These are phyloP conservation scores for Myotis findleyi DNA, from an alignment of 2,797 vertebrate genomes.

Conservation along the genomic window DNA sequence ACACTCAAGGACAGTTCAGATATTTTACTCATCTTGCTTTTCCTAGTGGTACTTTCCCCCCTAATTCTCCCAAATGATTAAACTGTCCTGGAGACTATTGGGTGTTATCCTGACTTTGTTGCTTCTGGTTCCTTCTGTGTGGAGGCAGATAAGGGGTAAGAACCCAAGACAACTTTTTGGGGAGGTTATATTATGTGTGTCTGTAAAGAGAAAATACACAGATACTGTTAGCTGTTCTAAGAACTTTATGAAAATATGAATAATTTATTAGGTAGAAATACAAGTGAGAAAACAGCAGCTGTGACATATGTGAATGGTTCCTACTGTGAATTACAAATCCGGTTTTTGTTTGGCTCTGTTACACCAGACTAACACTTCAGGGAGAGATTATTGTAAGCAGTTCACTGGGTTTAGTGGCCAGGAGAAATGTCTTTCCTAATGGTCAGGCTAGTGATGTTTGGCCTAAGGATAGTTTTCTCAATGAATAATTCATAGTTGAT, in stretches of 20 bases:
- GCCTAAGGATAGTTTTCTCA: conserved; percentile 78
- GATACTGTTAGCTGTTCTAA: not conserved
- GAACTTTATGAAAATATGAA: conserved; percentile 52
- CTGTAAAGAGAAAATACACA: not conserved
- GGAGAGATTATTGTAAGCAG: conserved; percentile 71
- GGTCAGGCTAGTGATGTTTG: conserved; percentile 74
- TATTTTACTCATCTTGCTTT: not conserved
- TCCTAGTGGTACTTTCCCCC: not conserved
- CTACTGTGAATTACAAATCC: conserved; percentile 73
- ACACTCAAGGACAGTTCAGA: not conserved
- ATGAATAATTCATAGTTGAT: conserved; percentile 81
- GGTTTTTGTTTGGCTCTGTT: conserved; percentile 57
- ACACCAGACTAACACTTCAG: conserved; percentile 66
- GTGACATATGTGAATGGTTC: conserved; percentile 29
- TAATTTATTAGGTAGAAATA: conserved; percentile 65
- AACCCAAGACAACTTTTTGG: not conserved
- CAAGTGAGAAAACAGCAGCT: conserved; percentile 31
- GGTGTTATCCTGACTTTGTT: not conserved
- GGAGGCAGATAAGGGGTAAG: not conserved
- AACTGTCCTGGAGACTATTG: not conserved
- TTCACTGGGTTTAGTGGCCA: conserved; percentile 64
- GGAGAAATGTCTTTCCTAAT: conserved; percentile 78
- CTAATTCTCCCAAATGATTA: not conserved
- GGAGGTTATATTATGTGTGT: not conserved
- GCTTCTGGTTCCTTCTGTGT: not conserved